These are phyloP conservation scores for Oeneis ivallda DNA, from an alignment of 2,888 invertebrate genomes.

Conservation along the genomic window DNA sequence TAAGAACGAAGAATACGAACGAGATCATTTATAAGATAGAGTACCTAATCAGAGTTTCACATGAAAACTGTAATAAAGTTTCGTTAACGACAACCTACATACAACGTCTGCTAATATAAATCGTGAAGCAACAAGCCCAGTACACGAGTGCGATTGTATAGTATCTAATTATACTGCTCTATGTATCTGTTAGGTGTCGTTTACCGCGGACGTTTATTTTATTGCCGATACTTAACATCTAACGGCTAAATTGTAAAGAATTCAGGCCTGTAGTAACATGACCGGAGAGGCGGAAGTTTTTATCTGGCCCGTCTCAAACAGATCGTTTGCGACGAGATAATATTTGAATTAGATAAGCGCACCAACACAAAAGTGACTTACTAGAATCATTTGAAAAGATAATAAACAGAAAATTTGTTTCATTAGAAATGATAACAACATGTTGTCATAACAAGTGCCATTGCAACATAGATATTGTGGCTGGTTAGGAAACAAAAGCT, in stretches of 20 bases:
- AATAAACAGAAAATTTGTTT: neutral
- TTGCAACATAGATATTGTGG: neutral
- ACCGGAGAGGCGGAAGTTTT: conserved; percentile 50
- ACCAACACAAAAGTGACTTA: conserved; percentile 20
- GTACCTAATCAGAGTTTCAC: neutral
- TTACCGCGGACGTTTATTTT: conserved; percentile 30
- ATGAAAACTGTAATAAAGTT: conserved; percentile 1
- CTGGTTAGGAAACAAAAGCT: neutral
- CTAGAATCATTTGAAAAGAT: conserved; percentile 10
- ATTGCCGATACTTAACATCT: conserved; percentile 28
- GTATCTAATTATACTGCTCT: conserved; percentile 17
- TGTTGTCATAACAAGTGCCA: conserved; percentile 5
- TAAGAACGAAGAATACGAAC: no score
- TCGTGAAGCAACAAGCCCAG: conserved; percentile 10
- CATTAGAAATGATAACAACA: conserved; percentile 1
- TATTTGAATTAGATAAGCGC: conserved; percentile 60
- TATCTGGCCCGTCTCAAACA: conserved; percentile 60
- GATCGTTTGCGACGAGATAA: conserved; percentile 61
- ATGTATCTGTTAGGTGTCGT: conserved; percentile 18
- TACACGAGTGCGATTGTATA: conserved; percentile 16
- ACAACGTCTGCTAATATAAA: conserved; percentile 13
- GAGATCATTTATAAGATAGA: neutral
- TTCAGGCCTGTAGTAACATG: conserved; percentile 15
- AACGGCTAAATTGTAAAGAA: conserved; percentile 23
- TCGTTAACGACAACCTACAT: conserved; percentile 2